Percentiles rank a stretch among this genome's conserved stretches.
phyloP scores from a whole-genome alignment of 2,797 vertebrate species.

The Coendou prehensilis region DNA sequence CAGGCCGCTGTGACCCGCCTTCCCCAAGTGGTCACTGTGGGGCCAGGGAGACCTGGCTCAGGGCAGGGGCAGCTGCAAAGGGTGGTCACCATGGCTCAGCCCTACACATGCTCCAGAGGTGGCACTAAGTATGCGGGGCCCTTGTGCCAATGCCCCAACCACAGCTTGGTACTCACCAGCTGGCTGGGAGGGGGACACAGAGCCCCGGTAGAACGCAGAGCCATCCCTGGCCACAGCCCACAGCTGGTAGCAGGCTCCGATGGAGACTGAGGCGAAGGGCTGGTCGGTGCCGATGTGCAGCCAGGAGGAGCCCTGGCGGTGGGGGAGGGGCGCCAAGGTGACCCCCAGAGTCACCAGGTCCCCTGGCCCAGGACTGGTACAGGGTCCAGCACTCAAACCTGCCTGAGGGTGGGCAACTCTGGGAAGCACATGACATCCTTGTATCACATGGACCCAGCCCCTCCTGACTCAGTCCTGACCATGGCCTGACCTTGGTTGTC shows the following conservation, averaged over 20 bases:
- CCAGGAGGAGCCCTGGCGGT: slow-evolving; percentile 95
- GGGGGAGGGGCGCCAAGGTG: accelerated
- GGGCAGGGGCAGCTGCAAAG: neutral
- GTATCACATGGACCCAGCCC: neutral
- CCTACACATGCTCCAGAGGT: neutral
- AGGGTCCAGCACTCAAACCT: neutral
- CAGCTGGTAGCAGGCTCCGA: slow-evolving; percentile 95
- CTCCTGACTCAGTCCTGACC: neutral
- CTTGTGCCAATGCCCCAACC: no score
- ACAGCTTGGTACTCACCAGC: slow-evolving; percentile 90
- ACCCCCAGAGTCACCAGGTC: neutral
- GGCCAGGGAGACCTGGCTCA: neutral
- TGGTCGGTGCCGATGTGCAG: slow-evolving; percentile 98
- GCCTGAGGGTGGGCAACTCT: neutral
- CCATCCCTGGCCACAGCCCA: slow-evolving; percentile 97
- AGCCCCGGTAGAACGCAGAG: slow-evolving; percentile 96
- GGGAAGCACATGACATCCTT: neutral
- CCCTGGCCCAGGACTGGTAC: neutral
- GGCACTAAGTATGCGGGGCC: accelerated
- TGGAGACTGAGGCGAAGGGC: slow-evolving; percentile 95
- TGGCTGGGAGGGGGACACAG: slow-evolving; percentile 93
- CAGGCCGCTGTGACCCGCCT: neutral
- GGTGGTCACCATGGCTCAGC: accelerated
- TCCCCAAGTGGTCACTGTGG: accelerated
- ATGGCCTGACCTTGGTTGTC: neutral